Base-by-base conservation (phyloP, 2,888 invertebrate genomes). In the Muscina levida region DNA sequence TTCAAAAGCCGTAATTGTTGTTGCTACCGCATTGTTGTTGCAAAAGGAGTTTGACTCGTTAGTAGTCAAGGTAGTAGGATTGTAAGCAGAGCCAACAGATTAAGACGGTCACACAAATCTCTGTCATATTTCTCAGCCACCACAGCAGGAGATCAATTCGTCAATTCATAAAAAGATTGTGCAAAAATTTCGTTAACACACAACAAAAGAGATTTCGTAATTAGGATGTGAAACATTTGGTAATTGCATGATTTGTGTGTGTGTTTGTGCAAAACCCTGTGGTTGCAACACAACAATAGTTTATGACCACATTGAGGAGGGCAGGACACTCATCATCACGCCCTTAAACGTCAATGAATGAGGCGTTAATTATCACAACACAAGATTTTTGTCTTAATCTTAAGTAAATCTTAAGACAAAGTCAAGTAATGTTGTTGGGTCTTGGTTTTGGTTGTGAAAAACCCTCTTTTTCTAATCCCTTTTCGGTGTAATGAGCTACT, bases 401-500 rank as follows among this genome's bases (percentile, higher is more conserved):
- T 17, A 3, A 22, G 39, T 62, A 62, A 62, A 62, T 62, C 62
- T 62, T 13, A 26, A 13, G 39, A 26, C 4, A n/a, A 62, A 62
- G 62, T 22, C 62, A 62, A 62, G 42, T 62, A 39, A 59, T 19
- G 17, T 51, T n/a, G 17, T 19, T 2, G 17, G 17, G 51, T 51
- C 19, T 19, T 31, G n/a, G 4, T 62, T 17, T 39, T 13, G 24
- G 13, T 17, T 62, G 22, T 39, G 22, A 62, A 22, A 39, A 62
- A 62, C 42, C 39, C 42, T 37, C 11, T 37, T 42, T 42, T 39
- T 13, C 42, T 42, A 62, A 42, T 42, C 62, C 42, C 17, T 22
- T 51, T 39, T 59, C 3, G 37, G 2, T 59, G 62, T 72, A 72
- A 77, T 81, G 74, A 68, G 74, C 81, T 75, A 77, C 81, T 74